Base-by-base conservation (phyloP, 2,113 vertebrate species). In the Oceanodroma tethys region DNA sequence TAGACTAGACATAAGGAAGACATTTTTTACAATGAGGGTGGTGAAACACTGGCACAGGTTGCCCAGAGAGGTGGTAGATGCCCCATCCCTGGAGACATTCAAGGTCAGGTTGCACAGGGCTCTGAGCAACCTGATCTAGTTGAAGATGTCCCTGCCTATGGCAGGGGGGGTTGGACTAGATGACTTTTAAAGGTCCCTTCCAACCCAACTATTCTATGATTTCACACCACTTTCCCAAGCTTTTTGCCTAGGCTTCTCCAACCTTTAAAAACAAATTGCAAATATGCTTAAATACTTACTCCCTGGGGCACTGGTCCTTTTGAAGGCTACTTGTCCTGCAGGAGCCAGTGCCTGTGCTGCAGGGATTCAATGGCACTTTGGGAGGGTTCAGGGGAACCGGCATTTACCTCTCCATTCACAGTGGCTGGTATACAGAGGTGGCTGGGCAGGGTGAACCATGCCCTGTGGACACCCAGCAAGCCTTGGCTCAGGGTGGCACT, bases 221-320 rank as follows among this genome's bases (percentile, higher is more conserved):
- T 53, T 86, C 50, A 55, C 25, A 53, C 38, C 32, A 48, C 21
- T 83, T 92, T 92, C 73, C 68, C 6, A 14, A 95, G 32, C 10
- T 80, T 53, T 86, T 80, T 90, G 29, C 59, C 15, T 29, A 72
- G 34, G 34, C 50, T 48, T 65, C 59, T 78, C 45, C 36, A 80
- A 0, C 26, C 22, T 85, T 82, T 43, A 62, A 74, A 90, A 88
- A 18, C 32, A 72, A 48, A 60, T 83, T 62, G 52, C 23, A 62
- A 65, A 40, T 47, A 40, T 20, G 16, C 3, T 27, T 75, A 66
- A 88, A 86, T 75, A 72, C 27, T 29, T 40, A 32, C 2, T 67
- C 22, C 52, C 23, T 0, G 0, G 23, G 52, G 12, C 27, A 7
- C 29, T 23, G 70, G 11, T 8, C 67, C 34, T 71, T 70, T 60